Percentiles rank a stretch among this genome's conserved stretches.
Conservation (phyloP, 2,113 vertebrate genomes). For the Hipposideros armiger region DNA sequence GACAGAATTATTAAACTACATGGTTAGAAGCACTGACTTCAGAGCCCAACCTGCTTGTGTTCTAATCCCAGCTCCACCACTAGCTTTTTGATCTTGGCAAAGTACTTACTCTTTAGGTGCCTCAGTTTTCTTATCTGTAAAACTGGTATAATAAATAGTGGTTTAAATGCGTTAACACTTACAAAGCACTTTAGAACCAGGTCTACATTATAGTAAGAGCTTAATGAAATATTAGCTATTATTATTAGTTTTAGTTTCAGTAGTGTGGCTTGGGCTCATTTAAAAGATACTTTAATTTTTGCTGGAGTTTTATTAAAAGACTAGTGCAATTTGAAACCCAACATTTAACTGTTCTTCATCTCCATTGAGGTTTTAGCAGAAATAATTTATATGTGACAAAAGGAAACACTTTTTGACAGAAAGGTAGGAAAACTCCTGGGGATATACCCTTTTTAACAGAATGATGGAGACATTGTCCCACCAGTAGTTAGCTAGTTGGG, state of each 20-base stretch:
- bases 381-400: slow-evolving; percentile 33
- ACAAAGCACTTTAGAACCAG: not conserved
- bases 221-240: not conserved
- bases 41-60: not conserved
- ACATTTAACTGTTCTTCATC: not conserved
- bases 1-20: not conserved
- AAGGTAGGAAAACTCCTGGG: not conserved
- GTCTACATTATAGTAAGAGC: not conserved
- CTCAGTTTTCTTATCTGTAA: not conserved
- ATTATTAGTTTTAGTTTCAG: not conserved
- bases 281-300: not conserved
- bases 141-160: not conserved
- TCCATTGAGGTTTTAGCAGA: not conserved
- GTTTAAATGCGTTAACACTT: not conserved
- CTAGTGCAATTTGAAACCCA: not conserved
- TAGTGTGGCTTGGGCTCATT: not conserved
- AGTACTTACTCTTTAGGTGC: not conserved
- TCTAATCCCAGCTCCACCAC: not conserved
- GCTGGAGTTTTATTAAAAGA: slow-evolving; percentile 18
- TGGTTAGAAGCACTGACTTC: not conserved
- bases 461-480: not conserved
- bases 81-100: not conserved
- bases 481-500: not conserved
- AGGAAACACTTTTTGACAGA: not conserved
- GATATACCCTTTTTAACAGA: not conserved